phyloP scores from a whole-genome alignment of 2,797 vertebrate genomes.

The Syngnathus acus region DNA sequence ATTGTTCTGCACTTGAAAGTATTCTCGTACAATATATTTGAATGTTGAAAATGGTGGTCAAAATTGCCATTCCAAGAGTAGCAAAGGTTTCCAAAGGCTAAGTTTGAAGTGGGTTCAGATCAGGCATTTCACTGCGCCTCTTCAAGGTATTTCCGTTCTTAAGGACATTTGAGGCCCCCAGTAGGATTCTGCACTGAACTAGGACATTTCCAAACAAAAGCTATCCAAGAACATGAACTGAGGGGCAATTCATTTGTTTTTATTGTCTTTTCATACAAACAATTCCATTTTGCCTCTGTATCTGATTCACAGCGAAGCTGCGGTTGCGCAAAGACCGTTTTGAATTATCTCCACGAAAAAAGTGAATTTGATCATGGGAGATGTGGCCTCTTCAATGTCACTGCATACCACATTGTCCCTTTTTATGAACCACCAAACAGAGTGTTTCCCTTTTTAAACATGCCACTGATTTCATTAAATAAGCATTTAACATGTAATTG shows the following conservation, averaged over 20 bases:
- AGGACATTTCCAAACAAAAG: background rate
- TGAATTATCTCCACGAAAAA: background rate
- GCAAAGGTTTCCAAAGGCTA: background rate
- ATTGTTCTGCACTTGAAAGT: background rate
- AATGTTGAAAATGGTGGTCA: background rate
- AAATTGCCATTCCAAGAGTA: background rate
- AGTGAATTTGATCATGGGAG: background rate
- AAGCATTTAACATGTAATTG: constrained; percentile 24
- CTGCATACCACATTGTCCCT: background rate
- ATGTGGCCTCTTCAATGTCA: background rate
- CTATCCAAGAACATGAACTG: background rate
- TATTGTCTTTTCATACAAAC: background rate
- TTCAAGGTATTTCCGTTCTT: background rate
- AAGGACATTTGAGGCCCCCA: background rate
- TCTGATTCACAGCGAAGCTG: no score
- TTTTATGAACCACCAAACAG: background rate
- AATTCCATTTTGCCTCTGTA: background rate
- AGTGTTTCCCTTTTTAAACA: background rate
- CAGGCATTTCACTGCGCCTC: background rate
- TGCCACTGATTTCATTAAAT: background rate
- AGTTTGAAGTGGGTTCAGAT: background rate
- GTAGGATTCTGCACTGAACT: background rate
- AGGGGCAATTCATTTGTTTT: constrained; percentile 1
- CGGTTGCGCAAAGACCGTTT: background rate
- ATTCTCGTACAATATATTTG: background rate